Conservation (phyloP, 2,888 invertebrate genomes). For the Amblyjoppa proteus region DNA sequence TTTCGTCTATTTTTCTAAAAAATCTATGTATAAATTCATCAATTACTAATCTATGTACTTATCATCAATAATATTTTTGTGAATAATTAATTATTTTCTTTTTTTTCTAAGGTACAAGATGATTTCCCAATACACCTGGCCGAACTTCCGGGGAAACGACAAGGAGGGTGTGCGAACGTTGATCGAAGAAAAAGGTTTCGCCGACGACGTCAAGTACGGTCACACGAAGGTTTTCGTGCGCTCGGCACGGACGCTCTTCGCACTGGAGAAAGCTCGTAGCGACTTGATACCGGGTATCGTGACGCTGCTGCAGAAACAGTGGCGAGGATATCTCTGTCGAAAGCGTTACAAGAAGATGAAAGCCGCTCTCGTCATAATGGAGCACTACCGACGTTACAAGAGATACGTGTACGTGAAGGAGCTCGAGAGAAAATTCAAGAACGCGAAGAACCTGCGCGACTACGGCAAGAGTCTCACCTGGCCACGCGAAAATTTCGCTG, state of each 20-base stretch:
- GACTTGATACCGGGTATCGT: constrained; percentile 96
- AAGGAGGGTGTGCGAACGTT: constrained; percentile 95
- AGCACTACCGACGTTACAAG: constrained; percentile 93
- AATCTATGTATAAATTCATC: not conserved
- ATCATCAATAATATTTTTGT: not conserved
- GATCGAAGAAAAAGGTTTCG: constrained; percentile 91
- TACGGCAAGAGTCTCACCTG: constrained; percentile 92
- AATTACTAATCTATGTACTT: not conserved
- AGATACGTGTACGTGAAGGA: constrained; percentile 90
- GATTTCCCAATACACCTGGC: constrained; percentile 98
- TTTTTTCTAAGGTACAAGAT: constrained; percentile 93
- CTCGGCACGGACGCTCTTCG: constrained; percentile 96
- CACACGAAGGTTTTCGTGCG: constrained; percentile 98
- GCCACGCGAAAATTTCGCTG: constrained; percentile 92
- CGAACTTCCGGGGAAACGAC: constrained; percentile 93
- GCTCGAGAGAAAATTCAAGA: constrained; percentile 88
- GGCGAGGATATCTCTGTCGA: constrained; percentile 93
- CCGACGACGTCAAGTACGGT: constrained; percentile 96
- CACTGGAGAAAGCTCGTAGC: constrained; percentile 92
- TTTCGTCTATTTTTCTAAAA: constrained; percentile 6
- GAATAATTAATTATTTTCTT: constrained; percentile 15
- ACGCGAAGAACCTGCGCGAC: constrained; percentile 89
- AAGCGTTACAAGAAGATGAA: constrained; percentile 93
- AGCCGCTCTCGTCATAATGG: constrained; percentile 93
- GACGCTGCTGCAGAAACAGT: constrained; percentile 97